These are phyloP conservation scores for Idaea aversata DNA, from an alignment of 2,888 invertebrate species.

Conservation along the genomic window DNA sequence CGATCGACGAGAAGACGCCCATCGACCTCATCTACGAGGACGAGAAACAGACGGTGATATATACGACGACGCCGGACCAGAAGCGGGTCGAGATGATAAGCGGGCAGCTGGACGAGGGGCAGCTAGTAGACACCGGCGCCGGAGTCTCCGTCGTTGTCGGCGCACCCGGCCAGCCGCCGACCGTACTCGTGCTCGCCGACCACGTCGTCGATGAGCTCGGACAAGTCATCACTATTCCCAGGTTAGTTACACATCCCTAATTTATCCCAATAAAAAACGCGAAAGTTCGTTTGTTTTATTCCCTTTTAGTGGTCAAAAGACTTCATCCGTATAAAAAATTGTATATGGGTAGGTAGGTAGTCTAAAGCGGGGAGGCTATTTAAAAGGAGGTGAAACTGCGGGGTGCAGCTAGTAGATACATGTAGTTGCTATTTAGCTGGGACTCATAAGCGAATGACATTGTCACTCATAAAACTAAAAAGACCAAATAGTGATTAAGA, in stretches of 20 bases:
- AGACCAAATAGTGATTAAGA: too few relatives aligned
- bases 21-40: conserved; percentile 92
- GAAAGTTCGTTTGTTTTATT: conserved; percentile 6
- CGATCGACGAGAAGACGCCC: conserved; percentile 84
- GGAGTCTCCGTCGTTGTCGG: conserved; percentile 77
- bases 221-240: conserved; percentile 83
- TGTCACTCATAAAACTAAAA: too few relatives aligned
- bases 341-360: not conserved
- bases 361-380: too few relatives aligned
- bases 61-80: conserved; percentile 88
- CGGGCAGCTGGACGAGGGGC: conserved; percentile 82
- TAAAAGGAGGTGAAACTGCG: too few relatives aligned
- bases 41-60: conserved; percentile 91
- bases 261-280: too few relatives aligned
- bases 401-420: too few relatives aligned
- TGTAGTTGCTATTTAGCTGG: too few relatives aligned
- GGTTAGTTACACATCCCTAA: conserved; percentile 58
- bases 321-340: conserved; percentile 11
- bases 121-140: conserved; percentile 72
- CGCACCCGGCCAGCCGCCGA: conserved; percentile 72
- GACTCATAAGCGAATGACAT: too few relatives aligned
- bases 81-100: conserved; percentile 90
- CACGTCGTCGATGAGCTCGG: conserved; percentile 86
- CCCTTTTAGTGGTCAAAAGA: conserved; percentile 5
- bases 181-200: conserved; percentile 87